Evolutionary conservation across 2,113 vertebrate species (phyloP), one percentile per base, ranked within the genome.

Genomic region (Pterophyllum scalare): DNA sequence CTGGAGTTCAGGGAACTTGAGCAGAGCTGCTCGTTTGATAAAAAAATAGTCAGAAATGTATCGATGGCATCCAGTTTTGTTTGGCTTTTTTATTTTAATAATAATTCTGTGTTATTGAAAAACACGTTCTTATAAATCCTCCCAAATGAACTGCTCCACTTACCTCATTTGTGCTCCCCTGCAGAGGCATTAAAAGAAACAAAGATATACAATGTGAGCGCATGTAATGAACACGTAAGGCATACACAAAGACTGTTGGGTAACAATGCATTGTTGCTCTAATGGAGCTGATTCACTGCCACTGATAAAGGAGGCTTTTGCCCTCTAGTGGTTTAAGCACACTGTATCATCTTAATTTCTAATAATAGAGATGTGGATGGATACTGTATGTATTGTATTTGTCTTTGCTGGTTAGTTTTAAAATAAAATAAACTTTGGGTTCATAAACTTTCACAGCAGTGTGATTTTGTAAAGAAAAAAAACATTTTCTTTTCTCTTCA

Each of bases 141-240:
- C 6, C 26, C 0, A 24, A 0, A 4, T 52, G 22, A 43, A 6
- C 10, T 20, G 35, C 7, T 82, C 20, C 40, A 72, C 91, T 97
- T 96, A 99, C 98, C 98, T 99, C 98, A 28, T 99, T 99, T 0
- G 98, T 99, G 96, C 97, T 99, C 95, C 98, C 98, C 98, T 99
- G 94, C 60, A 72, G 91, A 82, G 76, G 91, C 93, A 93, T 90
- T 43, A 80, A 94, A 87, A 93, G 88, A 94, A 94, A 81, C 24
- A 81, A 92, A 89, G 15, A 91, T 43, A 59, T 1, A 93, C 24
- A 80, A 19, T 22, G 33, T 87, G 35, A 80, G 87, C 59, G 76
- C 7, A 40, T 3, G n/a, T 4, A 24, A 14, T 52, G 9, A 31
- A 76, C 15, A 22, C 5, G 58, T 12, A 33, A 77, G 2, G 57